Percentiles rank a stretch among this genome's conserved stretches.
These are phyloP conservation scores for Drosophila melanosoma DNA, from an alignment of 2,888 invertebrate genomes.

Conservation along the genomic window DNA sequence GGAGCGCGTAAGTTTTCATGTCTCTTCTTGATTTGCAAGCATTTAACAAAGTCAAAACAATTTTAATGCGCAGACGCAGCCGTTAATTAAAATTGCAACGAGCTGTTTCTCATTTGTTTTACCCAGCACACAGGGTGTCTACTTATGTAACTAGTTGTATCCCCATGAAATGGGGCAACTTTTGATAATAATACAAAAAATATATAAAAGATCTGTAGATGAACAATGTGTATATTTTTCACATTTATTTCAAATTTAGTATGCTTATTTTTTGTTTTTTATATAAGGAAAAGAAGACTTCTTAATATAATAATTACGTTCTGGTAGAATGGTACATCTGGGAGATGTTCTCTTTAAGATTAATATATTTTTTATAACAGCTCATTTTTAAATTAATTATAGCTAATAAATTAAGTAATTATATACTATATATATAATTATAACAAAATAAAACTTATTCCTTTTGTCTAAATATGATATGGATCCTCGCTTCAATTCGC, in stretches of 20 bases:
- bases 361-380: background rate
- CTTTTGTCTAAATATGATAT: background rate
- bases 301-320: background rate
- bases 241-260: background rate
- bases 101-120: conserved; percentile 59
- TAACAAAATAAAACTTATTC: background rate
- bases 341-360: background rate
- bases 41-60: conserved; percentile 81
- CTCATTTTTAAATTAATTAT: background rate
- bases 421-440: too few species aligned
- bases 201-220: too few species aligned
- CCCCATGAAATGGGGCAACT: too few species aligned
- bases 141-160: background rate
- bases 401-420: background rate
- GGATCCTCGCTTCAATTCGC: background rate
- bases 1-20: conserved; percentile 78
- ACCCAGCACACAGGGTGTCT: conserved; percentile 4
- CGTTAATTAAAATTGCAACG: conserved; percentile 80
- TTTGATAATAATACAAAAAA: background rate
- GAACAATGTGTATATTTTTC: background rate
- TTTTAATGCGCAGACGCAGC: conserved; percentile 77
- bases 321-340: background rate
- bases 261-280: background rate
- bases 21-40: conserved; percentile 79
- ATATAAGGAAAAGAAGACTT: background rate